These are phyloP conservation scores for Antennarius maculatus DNA, from an alignment of 2,797 vertebrate species.

Conservation along the genomic window DNA sequence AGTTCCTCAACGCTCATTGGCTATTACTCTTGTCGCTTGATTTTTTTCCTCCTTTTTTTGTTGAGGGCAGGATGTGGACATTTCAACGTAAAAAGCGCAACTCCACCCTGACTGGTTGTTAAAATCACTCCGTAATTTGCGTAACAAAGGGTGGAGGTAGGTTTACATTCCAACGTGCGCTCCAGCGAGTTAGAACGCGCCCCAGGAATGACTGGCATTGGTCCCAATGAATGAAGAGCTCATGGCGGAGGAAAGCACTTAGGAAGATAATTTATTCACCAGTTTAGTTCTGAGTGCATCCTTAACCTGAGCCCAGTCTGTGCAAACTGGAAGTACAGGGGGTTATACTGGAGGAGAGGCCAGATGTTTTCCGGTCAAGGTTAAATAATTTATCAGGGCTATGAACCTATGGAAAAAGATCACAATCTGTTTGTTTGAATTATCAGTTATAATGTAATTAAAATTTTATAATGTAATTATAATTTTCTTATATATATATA, in stretches of 20 bases:
- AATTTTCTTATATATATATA: too few species aligned
- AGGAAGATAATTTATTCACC: slow-evolving; percentile 4
- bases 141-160: slow-evolving; percentile 69
- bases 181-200: slow-evolving; percentile 71
- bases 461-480: too few species aligned
- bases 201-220: slow-evolving; percentile 69
- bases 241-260: slow-evolving; percentile 34
- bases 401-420: neutral
- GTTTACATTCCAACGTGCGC: slow-evolving; percentile 60
- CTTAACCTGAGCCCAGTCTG: slow-evolving; percentile 2
- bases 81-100: slow-evolving; percentile 71
- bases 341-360: slow-evolving; percentile 2
- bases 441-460: too few species aligned
- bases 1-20: slow-evolving; percentile 66
- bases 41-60: neutral
- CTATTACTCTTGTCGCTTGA: slow-evolving; percentile 23
- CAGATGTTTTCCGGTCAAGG: slow-evolving; percentile 1
- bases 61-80: slow-evolving; percentile 63
- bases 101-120: slow-evolving; percentile 77
- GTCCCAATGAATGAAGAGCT: slow-evolving; percentile 3
- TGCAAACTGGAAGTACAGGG: slow-evolving; percentile 12
- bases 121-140: slow-evolving; percentile 76
- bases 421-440: slow-evolving; percentile 8
- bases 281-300: slow-evolving; percentile 32
- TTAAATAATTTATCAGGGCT: slow-evolving; percentile 4